phyloP scores from a whole-genome alignment of 2,888 invertebrate species.

The Nemotelus pantherinus region DNA sequence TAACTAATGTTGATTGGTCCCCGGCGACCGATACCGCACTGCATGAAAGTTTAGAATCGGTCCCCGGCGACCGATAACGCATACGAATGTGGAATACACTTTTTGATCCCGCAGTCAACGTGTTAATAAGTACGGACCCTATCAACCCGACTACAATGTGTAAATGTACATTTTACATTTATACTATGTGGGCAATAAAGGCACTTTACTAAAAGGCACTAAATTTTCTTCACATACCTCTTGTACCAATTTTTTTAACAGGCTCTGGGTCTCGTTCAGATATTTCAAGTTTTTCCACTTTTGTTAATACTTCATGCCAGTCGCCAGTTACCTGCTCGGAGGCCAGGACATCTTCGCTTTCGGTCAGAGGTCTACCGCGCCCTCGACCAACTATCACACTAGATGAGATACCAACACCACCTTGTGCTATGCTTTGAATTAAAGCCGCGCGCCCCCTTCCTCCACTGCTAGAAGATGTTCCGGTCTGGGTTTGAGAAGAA shows the following conservation, averaged over 20 bases:
- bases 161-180: too few species aligned
- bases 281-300: conserved; percentile 15
- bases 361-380: background rate
- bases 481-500: background rate
- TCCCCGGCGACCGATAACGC: too few species aligned
- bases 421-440: conserved; percentile 11
- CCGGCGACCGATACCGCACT: too few species aligned
- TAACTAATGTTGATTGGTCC: too few species aligned
- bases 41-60: too few species aligned
- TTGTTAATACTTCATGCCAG: background rate
- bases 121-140: too few species aligned
- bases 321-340: background rate
- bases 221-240: conserved; percentile 5
- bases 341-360: background rate
- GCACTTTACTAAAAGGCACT: too few species aligned
- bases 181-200: too few species aligned
- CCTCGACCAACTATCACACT: conserved; percentile 9
- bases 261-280: conserved; percentile 7
- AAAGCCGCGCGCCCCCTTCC: conserved; percentile 29
- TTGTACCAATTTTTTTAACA: conserved; percentile 26
- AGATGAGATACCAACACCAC: background rate
- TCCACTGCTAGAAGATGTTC: conserved; percentile 16
- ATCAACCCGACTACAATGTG: too few species aligned
- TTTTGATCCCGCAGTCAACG: too few species aligned
- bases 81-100: too few species aligned